These are phyloP conservation scores for Bombus picipes DNA, from an alignment of 1,140 invertebrate species.

Conservation along the genomic window DNA sequence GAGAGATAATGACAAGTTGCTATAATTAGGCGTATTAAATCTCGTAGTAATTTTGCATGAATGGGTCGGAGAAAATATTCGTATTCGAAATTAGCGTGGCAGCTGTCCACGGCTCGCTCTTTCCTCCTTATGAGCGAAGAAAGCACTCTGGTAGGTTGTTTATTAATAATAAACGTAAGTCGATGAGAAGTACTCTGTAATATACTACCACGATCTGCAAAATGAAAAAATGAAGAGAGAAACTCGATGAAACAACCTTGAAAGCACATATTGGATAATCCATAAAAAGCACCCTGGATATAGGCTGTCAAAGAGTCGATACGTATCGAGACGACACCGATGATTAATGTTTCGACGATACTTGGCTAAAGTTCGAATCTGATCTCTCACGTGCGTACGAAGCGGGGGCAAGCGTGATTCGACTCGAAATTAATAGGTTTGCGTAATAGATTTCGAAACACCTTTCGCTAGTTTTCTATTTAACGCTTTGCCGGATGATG, in stretches of 20 bases:
- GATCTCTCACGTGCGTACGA: not conserved
- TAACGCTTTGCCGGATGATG: conserved; percentile 31
- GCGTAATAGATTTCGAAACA: conserved; percentile 37
- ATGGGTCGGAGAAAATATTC: not conserved
- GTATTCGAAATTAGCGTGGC: conserved; percentile 40
- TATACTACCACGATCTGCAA: too few species aligned
- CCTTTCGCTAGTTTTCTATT: conserved; percentile 9
- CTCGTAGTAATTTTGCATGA: conserved; percentile 27
- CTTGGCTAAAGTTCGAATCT: not conserved
- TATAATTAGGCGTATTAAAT: conserved; percentile 51
- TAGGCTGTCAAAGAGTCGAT: conserved; percentile 28
- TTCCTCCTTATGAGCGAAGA: not conserved
- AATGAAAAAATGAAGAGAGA: not conserved
- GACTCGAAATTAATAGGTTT: conserved; percentile 42
- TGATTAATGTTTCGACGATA: conserved; percentile 43
- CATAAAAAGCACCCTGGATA: conserved; percentile 26
- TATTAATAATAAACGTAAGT: conserved; percentile 7
- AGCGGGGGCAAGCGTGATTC: not conserved
- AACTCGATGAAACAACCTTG: conserved; percentile 3
- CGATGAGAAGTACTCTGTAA: not conserved
- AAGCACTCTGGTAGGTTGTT: not conserved
- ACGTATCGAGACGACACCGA: conserved; percentile 38
- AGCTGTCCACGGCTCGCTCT: conserved; percentile 16
- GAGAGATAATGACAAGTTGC: conserved; percentile 59
- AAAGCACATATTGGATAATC: conserved; percentile 1